Conservation (phyloP, 2,888 invertebrate species). For the Protodeltote pygarga region DNA sequence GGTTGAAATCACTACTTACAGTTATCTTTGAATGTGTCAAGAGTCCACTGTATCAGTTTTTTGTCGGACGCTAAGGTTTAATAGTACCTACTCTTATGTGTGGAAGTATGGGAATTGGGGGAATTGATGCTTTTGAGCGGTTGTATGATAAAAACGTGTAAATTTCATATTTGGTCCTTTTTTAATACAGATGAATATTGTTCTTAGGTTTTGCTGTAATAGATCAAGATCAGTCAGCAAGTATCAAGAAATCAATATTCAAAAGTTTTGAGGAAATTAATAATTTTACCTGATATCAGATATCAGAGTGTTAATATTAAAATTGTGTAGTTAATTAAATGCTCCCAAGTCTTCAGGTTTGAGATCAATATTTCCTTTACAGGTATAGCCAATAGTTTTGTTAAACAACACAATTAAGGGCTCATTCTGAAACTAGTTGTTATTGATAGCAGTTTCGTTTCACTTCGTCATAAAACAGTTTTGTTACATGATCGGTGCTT, state of each 20-base stretch:
- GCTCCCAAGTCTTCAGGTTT: slow-evolving; percentile 1
- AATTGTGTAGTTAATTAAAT: no score
- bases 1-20: slow-evolving; percentile 46
- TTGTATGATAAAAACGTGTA: no score
- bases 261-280: no score
- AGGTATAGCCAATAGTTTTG: slow-evolving; percentile 28
- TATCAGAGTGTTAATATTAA: no score
- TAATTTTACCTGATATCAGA: no score
- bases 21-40: slow-evolving; percentile 46
- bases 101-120: no score
- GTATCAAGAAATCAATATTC: no score
- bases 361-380: slow-evolving; percentile 18
- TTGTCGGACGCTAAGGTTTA: slow-evolving; percentile 34
- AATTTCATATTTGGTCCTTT: no score
- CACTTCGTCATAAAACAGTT: slow-evolving; percentile 43
- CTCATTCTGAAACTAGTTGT: slow-evolving; percentile 31
- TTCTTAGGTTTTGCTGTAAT: no score
- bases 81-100: slow-evolving; percentile 37
- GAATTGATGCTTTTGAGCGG: no score
- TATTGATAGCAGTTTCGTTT: slow-evolving; percentile 39
- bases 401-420: slow-evolving; percentile 34
- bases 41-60: slow-evolving; percentile 43
- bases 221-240: no score
- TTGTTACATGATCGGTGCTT: slow-evolving; percentile 46
- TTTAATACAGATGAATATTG: no score